Evolutionary conservation across 2,888 invertebrate genomes (phyloP).

Genomic region (Scaptomyza cyrtandrae): DNA sequence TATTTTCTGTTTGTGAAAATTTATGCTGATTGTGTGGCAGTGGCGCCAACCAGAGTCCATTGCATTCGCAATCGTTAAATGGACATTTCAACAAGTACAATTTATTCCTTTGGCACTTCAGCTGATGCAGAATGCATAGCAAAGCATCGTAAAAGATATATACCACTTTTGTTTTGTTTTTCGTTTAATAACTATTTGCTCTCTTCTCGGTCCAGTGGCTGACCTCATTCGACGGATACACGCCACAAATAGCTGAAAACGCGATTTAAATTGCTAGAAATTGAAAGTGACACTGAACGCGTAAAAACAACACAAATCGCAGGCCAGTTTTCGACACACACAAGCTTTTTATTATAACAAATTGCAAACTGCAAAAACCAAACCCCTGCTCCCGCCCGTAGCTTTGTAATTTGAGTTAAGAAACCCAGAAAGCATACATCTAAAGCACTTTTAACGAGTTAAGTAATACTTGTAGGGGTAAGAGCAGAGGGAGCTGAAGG

Average conservation of each 20-base stretch:
- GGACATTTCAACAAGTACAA: constrained; percentile 30
- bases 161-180: constrained; percentile 4
- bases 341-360: constrained; percentile 48
- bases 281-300: constrained; percentile 75
- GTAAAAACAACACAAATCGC: constrained; percentile 55
- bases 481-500: not conserved
- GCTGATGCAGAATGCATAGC: not conserved
- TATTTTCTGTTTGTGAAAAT: constrained; percentile 29
- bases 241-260: constrained; percentile 55
- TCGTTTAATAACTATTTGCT: not conserved
- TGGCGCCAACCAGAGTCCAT: constrained; percentile 38
- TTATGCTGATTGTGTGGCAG: constrained; percentile 54
- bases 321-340: too few species aligned
- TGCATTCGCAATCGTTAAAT: constrained; percentile 10
- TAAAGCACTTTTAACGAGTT: constrained; percentile 16
- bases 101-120: constrained; percentile 39
- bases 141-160: not conserved
- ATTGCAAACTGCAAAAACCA: constrained; percentile 36
- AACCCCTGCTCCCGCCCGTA: not conserved
- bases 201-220: constrained; percentile 34
- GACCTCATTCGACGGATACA: constrained; percentile 69
- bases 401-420: constrained; percentile 26
- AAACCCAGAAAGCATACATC: constrained; percentile 28
- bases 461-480: constrained; percentile 1
- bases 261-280: constrained; percentile 76